These are phyloP conservation scores for Melanostoma mellinum DNA, from an alignment of 2,888 invertebrate species.

Conservation along the genomic window DNA sequence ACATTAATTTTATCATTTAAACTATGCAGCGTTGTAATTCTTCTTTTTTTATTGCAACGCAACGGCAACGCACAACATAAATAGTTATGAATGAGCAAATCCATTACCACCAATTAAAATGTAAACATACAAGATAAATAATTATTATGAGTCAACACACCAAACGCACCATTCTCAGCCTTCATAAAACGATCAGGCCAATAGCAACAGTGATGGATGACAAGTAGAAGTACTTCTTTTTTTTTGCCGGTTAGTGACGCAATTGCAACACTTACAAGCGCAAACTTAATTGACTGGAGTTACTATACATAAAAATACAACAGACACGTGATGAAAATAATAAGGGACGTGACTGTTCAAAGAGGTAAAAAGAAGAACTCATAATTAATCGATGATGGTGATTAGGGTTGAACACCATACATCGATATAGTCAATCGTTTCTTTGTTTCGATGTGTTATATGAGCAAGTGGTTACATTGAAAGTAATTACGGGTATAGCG, in stretches of 20 bases:
- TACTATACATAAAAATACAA: conserved; percentile 1
- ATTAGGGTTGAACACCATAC: neutral
- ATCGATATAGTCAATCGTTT: conserved; percentile 13
- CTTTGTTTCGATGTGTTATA: neutral
- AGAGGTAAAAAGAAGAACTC: neutral
- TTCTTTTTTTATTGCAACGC: conserved; percentile 4
- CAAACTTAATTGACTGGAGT: conserved; percentile 3
- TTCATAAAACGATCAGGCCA: conserved; percentile 20
- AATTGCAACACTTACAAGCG: conserved; percentile 2
- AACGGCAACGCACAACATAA: neutral
- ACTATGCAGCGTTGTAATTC: neutral
- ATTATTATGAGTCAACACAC: conserved; percentile 16
- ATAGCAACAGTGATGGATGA: conserved; percentile 13
- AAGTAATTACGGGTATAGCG: neutral
- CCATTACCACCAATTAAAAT: conserved; percentile 33
- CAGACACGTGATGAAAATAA: conserved; percentile 20
- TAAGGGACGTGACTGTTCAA: conserved; percentile 15
- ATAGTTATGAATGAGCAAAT: conserved; percentile 37
- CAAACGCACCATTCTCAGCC: neutral
- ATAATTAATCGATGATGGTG: conserved; percentile 3
- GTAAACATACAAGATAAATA: conserved; percentile 2
- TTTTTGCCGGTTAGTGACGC: conserved; percentile 16
- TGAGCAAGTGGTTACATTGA: conserved; percentile 1
- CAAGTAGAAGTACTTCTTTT: neutral
- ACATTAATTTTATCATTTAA: conserved; percentile 3